Evolutionary conservation across 2,888 invertebrate genomes (phyloP), one percentile per base, ranked within the genome.

Genomic region (Stenoptilia bipunctidactyla): DNA sequence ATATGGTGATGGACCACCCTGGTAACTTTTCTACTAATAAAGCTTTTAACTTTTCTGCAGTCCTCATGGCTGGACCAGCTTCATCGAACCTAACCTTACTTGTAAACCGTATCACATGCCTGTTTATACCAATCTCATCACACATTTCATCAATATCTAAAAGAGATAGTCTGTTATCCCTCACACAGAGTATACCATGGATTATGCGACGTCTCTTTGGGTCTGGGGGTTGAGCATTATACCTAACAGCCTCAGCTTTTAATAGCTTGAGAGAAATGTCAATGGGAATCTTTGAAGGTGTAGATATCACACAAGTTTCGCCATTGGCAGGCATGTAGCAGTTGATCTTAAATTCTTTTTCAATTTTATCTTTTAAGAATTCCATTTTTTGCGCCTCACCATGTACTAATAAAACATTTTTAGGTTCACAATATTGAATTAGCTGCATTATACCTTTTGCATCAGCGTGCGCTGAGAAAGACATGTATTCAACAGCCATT

Each of bases 391-490:
- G 93, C 1, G 94, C 96, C 79, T 99, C 99, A 0, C 99, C 99
- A 62, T 99, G 99, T 0, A 99, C 99, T 8, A 99, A 83, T 85
- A 99, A 88, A 0, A 99, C 98, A 82, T 98, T 96, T 56, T 91
- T 90, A 0, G 99, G 99, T 66, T 98, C 96, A 71, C 98, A 98
- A 65, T 98, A 96, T 52, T 97, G 93, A 53, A 99, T 98, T 27
- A 99, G 84, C 72, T 98, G 98, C 97, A 98, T 98, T 34, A 98
- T 96, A 27, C 98, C 96, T 84, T 99, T 99, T 2, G 99, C 99
- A 83, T 99, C 99, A 0, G 99, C 99, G 67, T 99, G 99, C 0
- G 99, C 99, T 44, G 97, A 97, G 73, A 99, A 99, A 13, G 98
- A 98, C 97, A 99, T 97, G 74, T 99, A 99, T 71, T 98, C 93